Evolutionary conservation across 2,113 vertebrate species (phyloP), one percentile per base, ranked within the genome.

Genomic region (Heteronetta atricapilla): DNA sequence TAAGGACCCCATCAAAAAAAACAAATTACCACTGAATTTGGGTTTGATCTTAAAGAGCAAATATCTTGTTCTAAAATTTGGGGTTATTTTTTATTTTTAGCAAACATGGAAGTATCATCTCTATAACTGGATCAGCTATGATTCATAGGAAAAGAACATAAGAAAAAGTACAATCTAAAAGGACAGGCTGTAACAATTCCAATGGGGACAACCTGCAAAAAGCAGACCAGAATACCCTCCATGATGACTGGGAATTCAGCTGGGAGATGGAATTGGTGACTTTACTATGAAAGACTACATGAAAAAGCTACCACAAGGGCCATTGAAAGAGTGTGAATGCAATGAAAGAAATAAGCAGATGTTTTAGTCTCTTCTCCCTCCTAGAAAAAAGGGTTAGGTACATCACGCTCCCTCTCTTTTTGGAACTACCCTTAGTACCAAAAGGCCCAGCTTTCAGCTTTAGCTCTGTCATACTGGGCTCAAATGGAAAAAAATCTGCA

Each of bases 31-130:
- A 79, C 59, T 6, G 4, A 64, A 94, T 84, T 84, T 78, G 77
- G 48, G 91, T 67, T n/a, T 73, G 12, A 12, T 92, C 53, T 70
- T 87, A 79, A 90, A 80, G 70, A 93, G 23, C 63, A 86, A 93
- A 46, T 89, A 86, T 64, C 88, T 84, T n/a, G 8, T 63, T 92
- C 58, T 63, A 90, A 90, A 95, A 92, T 94, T 93, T 89, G 70
- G 67, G 48, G n/a, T 62, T 95, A 89, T 63, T 25, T 75, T 87
- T 92, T 96, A 95, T 97, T 97, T 97, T 95, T 94, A 97, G 95
- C 91, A 89, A 92, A 74, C 8, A 46, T 21, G 83, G 91, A 95
- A 96, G 76, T 68, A 92, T 90, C 85, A 78, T 85, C 81, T 92
- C 95, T 94, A 63, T 94, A 94, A 94, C 89, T 82, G 66, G 63